Conservation (phyloP, 2,888 invertebrate species). For the Yponomeuta evonymella region DNA sequence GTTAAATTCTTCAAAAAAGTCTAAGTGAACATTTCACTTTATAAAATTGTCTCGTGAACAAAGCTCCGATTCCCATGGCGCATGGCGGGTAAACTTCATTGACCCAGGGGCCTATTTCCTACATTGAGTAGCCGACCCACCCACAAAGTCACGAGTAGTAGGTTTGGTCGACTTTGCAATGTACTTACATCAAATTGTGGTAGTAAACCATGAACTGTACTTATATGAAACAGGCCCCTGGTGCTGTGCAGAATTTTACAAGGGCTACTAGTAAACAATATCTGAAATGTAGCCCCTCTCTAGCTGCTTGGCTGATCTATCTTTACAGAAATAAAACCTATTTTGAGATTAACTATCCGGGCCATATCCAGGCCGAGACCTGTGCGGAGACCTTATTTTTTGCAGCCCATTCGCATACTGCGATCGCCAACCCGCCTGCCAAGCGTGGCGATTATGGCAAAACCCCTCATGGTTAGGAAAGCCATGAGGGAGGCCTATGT, state of each 20-base stretch:
- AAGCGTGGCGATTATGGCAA: no score
- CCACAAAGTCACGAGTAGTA: no score
- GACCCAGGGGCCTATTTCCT: background rate
- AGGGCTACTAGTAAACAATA: background rate
- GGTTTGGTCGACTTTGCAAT: no score
- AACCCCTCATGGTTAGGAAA: no score
- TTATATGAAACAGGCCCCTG: no score
- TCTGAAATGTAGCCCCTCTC: background rate
- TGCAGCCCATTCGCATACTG: background rate
- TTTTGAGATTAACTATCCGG: background rate
- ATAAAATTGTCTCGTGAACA: constrained; percentile 39
- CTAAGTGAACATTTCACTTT: constrained; percentile 67
- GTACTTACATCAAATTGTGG: no score
- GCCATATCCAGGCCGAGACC: background rate
- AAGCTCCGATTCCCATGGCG: constrained; percentile 33
- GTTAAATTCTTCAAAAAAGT: constrained; percentile 73
- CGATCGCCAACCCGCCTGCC: no score
- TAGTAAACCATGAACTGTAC: no score
- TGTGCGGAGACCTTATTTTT: background rate
- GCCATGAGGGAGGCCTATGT: no score
- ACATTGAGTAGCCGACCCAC: no score
- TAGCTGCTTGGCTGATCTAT: background rate
- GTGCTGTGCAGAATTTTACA: background rate
- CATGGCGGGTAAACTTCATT: constrained; percentile 32
- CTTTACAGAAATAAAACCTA: constrained; percentile 8